Conservation (phyloP, 2,797 vertebrate genomes). For the Sebastes umbrosus region DNA sequence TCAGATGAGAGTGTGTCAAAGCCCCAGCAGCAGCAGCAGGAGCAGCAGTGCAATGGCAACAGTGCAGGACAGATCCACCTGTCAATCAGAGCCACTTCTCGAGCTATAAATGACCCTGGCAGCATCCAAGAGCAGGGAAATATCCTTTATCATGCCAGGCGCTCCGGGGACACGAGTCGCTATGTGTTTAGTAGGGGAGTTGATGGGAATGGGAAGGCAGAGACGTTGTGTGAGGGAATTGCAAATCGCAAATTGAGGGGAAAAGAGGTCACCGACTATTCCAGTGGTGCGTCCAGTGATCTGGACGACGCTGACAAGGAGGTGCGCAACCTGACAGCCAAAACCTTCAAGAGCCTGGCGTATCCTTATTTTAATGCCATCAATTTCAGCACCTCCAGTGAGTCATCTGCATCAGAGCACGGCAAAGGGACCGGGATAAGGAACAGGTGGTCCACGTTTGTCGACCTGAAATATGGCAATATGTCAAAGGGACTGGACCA, state of each 20-base stretch:
- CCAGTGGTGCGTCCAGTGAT: slow-evolving; percentile 93
- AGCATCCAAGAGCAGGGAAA: slow-evolving; percentile 85
- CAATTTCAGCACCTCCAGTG: slow-evolving; percentile 88
- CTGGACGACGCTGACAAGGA: slow-evolving; percentile 96
- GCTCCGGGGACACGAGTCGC: slow-evolving; percentile 87
- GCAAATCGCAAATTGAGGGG: slow-evolving; percentile 57
- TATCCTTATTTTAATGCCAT: slow-evolving; percentile 91
- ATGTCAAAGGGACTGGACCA: slow-evolving; percentile 81
- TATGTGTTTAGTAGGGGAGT: slow-evolving; percentile 83
- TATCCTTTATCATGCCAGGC: slow-evolving; percentile 84
- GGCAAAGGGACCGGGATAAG: slow-evolving; percentile 82
- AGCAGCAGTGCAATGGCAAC: slow-evolving; percentile 60
- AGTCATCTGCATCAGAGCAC: slow-evolving; percentile 90
- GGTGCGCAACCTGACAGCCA: slow-evolving; percentile 92
- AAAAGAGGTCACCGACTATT: slow-evolving; percentile 83
- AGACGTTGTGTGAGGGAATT: slow-evolving; percentile 24
- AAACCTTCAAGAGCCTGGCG: slow-evolving; percentile 93
- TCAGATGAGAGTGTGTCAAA: slow-evolving; percentile 76
- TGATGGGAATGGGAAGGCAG: slow-evolving; percentile 81
- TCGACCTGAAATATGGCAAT: slow-evolving; percentile 91
- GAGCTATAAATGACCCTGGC: slow-evolving; percentile 93
- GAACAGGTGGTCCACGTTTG: slow-evolving; percentile 90
- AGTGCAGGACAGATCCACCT: slow-evolving; percentile 90
- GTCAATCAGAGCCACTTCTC: slow-evolving; percentile 94
- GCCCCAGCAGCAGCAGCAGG: slow-evolving; percentile 48